phyloP scores from a whole-genome alignment of 2,888 invertebrate species.

The Caenorhabditis japonica region DNA sequence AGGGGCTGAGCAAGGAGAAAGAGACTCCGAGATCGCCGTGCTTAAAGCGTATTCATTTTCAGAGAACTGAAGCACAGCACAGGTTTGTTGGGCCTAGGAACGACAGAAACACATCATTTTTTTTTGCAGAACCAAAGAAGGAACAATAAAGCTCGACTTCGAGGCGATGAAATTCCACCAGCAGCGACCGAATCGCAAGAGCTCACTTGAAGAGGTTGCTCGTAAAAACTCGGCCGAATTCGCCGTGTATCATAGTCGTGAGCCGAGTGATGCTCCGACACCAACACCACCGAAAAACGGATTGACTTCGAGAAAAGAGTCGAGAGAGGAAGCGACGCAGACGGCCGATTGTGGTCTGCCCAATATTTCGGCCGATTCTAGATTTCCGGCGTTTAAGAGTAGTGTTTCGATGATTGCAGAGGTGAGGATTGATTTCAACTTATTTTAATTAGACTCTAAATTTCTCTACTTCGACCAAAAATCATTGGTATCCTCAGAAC shows the following conservation, averaged over 20 bases:
- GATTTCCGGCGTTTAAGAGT: slow-evolving; percentile 58
- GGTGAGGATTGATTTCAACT: neutral
- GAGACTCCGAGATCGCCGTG: slow-evolving; percentile 64
- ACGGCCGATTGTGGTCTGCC: slow-evolving; percentile 51
- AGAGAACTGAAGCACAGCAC: slow-evolving; percentile 59
- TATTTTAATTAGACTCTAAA: neutral
- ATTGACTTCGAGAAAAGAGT: slow-evolving; percentile 45
- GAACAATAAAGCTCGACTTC: slow-evolving; percentile 37
- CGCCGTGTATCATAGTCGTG: slow-evolving; percentile 20
- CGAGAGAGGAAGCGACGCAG: slow-evolving; percentile 61
- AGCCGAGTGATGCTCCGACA: slow-evolving; percentile 26
- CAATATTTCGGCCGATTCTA: slow-evolving; percentile 8
- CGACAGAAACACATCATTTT: slow-evolving; percentile 5
- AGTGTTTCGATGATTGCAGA: slow-evolving; percentile 24
- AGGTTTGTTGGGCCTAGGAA: slow-evolving; percentile 19
- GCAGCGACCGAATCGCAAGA: slow-evolving; percentile 19
- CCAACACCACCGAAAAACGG: slow-evolving; percentile 38
- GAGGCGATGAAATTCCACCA: slow-evolving; percentile 49
- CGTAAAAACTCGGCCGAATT: slow-evolving; percentile 43
- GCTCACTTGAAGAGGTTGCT: slow-evolving; percentile 48
- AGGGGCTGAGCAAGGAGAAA: slow-evolving; percentile 42
- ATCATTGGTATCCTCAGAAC: too few relatives aligned
- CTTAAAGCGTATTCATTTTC: slow-evolving; percentile 65
- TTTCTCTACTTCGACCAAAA: too few relatives aligned
- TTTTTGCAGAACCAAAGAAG: slow-evolving; percentile 49